Evolutionary conservation across 2,113 vertebrate genomes (phyloP), one percentile per base, ranked within the genome.

Genomic region (Chaetorhynchus papuensis): DNA sequence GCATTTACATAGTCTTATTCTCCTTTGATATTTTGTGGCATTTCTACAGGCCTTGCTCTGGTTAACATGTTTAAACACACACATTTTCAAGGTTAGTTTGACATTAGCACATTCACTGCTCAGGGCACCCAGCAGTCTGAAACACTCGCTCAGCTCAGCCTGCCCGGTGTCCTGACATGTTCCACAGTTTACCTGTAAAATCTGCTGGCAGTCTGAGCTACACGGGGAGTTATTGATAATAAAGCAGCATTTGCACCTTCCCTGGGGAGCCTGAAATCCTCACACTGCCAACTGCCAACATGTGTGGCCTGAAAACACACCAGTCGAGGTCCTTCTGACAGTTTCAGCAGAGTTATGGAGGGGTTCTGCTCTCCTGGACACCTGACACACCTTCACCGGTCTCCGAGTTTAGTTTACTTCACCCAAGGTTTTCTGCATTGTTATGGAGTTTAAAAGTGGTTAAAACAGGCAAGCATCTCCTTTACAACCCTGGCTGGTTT

Each of bases 101-200:
- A 83, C 82, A 74, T 86, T 33, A 93, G 35, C 0, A 0, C 6
- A 0, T 65, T 91, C 86, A n/a, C 42, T 83, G 59, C 75, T 95
- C 53, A 60, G 23, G 47, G 90, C 31, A 35, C 10, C 13, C 0
- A 0, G 22, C 1, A 41, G 26, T 66, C 56, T 83, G 39, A 77
- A 78, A 31, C 23, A 33, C 5, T 85, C 0, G 0, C 74, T 83
- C 45, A 53, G 78, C 8, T 27, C 53, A 77, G 53, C 52, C 24
- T 0, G 1, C 45, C 35, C 1, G 0, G 11, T 23, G 31, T 76
- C 60, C 70, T 2, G 4, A 52, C 0, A 0, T n/a, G 16, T 60
- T 53, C 37, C 37, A 37, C 65, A 30, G 65, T 69, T 87, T 69
- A 68, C 44, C 45, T 2, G 0, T 66, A 26, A 37, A 71, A 84